A percentile compares a stretch with the other conserved stretches of the same genome.
phyloP scores from a whole-genome alignment of 1,140 invertebrate genomes.

The Cydia pomonella region DNA sequence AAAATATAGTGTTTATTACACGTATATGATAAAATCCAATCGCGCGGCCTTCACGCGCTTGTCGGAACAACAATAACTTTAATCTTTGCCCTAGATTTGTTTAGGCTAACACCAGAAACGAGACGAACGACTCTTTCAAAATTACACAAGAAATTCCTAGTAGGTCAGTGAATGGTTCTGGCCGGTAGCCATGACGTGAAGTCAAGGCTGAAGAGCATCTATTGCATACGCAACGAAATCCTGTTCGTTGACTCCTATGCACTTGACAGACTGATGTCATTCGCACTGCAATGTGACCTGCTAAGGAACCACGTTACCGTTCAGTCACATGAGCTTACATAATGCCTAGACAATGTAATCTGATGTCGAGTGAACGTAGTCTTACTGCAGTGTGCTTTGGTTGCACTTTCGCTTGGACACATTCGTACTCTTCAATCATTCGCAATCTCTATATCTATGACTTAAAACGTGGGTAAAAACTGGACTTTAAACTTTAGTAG shows the following conservation, averaged over 20 bases:
- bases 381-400: conserved; percentile 55
- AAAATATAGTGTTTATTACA: conserved; percentile 13
- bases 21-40: conserved; percentile 13
- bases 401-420: conserved; percentile 65
- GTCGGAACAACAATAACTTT: conserved; percentile 35
- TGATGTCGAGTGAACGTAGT: conserved; percentile 51
- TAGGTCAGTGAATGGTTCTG: conserved; percentile 65
- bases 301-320: conserved; percentile 72
- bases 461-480: conserved; percentile 29
- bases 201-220: conserved; percentile 66
- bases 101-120: conserved; percentile 7
- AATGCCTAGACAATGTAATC: conserved; percentile 66
- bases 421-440: conserved; percentile 48
- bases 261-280: conserved; percentile 77
- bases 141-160: conserved; percentile 51
- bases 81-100: conserved; percentile 30
- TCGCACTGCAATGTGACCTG: conserved; percentile 71
- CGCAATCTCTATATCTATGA: conserved; percentile 41
- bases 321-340: conserved; percentile 73
- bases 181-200: conserved; percentile 63
- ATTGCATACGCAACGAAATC: conserved; percentile 76
- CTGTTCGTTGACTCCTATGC: conserved; percentile 77
- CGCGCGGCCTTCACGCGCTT: conserved; percentile 13
- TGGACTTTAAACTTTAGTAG: conserved; percentile 39
- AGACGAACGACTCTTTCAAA: conserved; percentile 30